Conservation (phyloP, 92 coral and sea anemone species). For the Epizoanthus stellaris region DNA sequence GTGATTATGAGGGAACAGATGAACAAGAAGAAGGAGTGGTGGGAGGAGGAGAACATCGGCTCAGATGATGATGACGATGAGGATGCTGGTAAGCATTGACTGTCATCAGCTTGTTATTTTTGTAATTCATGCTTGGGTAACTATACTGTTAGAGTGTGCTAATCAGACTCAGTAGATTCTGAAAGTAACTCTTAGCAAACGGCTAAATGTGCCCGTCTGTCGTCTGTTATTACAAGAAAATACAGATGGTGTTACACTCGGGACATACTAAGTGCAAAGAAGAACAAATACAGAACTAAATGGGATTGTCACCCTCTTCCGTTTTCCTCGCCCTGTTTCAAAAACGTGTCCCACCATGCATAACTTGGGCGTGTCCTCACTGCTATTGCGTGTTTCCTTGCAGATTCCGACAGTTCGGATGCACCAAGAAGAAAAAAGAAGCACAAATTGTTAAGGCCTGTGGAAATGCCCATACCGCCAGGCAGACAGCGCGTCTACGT, state of each 20-base stretch:
- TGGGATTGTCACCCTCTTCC: too few species aligned
- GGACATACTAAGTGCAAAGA: too few species aligned
- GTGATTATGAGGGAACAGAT: conserved; percentile 93
- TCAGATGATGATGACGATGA: conserved; percentile 87
- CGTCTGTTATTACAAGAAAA: too few species aligned
- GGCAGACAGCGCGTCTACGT: conserved; percentile 84
- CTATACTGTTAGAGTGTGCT: too few species aligned
- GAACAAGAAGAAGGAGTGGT: conserved; percentile 92
- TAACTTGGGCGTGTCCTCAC: background rate
- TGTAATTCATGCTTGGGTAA: too few species aligned
- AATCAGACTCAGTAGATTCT: too few species aligned
- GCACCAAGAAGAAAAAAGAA: conserved; percentile 83
- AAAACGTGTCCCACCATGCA: background rate
- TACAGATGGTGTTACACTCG: too few species aligned
- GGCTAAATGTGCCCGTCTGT: too few species aligned
- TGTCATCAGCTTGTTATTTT: too few species aligned
- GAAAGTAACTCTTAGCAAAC: too few species aligned
- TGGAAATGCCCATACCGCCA: conserved; percentile 78
- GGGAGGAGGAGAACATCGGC: conserved; percentile 99
- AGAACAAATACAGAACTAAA: too few species aligned
- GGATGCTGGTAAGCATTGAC: conserved; percentile 61
- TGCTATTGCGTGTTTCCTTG: background rate
- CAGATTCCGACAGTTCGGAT: conserved; percentile 97
- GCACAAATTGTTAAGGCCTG: conserved; percentile 60
- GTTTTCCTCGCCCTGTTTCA: background rate